Conservation (phyloP, 2,113 vertebrate species). For the Hippocampus guttulatus region DNA sequence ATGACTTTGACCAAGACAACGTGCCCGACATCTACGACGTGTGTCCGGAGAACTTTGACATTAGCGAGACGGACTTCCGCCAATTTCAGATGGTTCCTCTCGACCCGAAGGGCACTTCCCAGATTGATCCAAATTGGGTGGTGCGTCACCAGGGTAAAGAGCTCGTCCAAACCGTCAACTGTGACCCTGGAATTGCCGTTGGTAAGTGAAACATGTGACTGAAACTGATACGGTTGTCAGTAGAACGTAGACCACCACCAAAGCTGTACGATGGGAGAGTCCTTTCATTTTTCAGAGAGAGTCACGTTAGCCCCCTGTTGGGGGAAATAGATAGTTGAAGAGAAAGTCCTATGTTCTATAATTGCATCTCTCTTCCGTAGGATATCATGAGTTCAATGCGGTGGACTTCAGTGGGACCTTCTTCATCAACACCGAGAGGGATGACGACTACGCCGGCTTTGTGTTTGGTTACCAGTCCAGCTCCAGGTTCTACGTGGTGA, state of each 20-base stretch:
- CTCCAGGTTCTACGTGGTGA: constrained; percentile 97
- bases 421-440: constrained; percentile 97
- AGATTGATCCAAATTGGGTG: constrained; percentile 99
- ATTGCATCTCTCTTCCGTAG: constrained; percentile 61
- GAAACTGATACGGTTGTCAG: background rate
- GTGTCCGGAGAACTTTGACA: constrained; percentile 94
- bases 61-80: constrained; percentile 95
- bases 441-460: constrained; percentile 97
- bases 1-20: constrained; percentile 93
- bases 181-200: constrained; percentile 95
- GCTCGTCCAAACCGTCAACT: constrained; percentile 97
- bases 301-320: too few relatives aligned
- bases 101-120: constrained; percentile 97
- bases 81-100: constrained; percentile 98
- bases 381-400: constrained; percentile 94
- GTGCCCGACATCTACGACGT: constrained; percentile 94
- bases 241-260: background rate
- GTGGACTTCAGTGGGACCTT: constrained; percentile 99
- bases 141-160: constrained; percentile 98
- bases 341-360: background rate
- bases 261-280: background rate
- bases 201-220: constrained; percentile 67
- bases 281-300: background rate
- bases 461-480: constrained; percentile 99
- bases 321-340: background rate